A percentile compares a stretch with the other conserved stretches of the same genome.
phyloP scores from a whole-genome alignment of 2,797 vertebrate genomes.

The Scarus forsteni region DNA sequence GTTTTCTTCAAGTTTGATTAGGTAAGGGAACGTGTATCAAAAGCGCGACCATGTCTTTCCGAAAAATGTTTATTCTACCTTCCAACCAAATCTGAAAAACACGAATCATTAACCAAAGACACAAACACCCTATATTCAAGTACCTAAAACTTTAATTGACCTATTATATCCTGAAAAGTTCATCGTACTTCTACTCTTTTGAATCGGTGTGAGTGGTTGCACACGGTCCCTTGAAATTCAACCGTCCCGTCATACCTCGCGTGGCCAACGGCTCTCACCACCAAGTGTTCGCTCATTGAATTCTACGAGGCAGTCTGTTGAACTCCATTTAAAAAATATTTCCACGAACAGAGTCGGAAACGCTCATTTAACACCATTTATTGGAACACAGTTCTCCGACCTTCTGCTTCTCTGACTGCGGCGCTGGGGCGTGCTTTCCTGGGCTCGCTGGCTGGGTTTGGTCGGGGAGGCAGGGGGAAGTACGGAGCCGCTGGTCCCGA shows the following conservation, averaged over 20 bases:
- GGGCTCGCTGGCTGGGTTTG: constrained; percentile 64
- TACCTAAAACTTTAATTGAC: too few species aligned
- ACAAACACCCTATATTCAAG: too few species aligned
- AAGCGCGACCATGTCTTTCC: rapidly evolving
- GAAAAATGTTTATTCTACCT: not conserved
- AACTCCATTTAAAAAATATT: constrained; percentile 33
- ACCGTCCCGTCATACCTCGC: constrained; percentile 88
- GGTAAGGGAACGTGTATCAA: constrained; percentile 40
- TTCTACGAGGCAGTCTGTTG: constrained; percentile 23
- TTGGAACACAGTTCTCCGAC: not conserved
- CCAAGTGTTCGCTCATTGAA: constrained; percentile 77
- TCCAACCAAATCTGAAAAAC: too few species aligned
- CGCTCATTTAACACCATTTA: constrained; percentile 4
- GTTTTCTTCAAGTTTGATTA: constrained; percentile 73
- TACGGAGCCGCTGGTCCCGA: constrained; percentile 58
- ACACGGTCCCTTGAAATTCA: constrained; percentile 62
- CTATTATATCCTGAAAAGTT: too few species aligned
- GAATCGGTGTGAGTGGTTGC: not conserved
- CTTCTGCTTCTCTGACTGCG: constrained; percentile 34
- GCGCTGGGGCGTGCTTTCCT: constrained; percentile 53
- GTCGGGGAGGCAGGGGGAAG: constrained; percentile 67
- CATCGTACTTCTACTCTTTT: constrained; percentile 5
- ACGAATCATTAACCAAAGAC: too few species aligned
- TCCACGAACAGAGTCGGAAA: constrained; percentile 31
- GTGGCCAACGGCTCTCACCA: constrained; percentile 86